Conservation (phyloP, 2,797 vertebrate species). For the Thalassophryne amazonica region DNA sequence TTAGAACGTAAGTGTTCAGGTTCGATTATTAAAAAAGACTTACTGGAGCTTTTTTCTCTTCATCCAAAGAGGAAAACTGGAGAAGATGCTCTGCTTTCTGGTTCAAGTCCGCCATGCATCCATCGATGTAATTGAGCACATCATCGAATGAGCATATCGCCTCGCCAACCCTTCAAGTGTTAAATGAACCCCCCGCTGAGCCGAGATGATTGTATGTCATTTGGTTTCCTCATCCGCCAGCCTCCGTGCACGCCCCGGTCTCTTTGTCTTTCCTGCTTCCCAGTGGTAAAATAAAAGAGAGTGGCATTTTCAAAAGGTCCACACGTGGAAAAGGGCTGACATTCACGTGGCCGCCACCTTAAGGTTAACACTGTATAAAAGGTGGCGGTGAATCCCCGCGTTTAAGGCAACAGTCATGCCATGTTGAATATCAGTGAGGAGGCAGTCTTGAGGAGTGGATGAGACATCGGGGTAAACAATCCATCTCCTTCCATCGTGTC, state of each 20-base stretch:
- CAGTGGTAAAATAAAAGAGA: slow-evolving; percentile 65
- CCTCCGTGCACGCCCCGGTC: slow-evolving; percentile 13
- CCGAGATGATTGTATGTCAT: slow-evolving; percentile 61
- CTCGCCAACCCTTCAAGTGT: slow-evolving; percentile 47
- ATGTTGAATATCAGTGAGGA: slow-evolving; percentile 44
- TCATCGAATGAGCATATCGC: slow-evolving; percentile 55
- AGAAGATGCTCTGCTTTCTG: background rate
- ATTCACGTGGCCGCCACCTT: slow-evolving; percentile 75
- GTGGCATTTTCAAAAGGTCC: slow-evolving; percentile 80
- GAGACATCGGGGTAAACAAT: slow-evolving; percentile 50
- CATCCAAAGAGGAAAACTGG: background rate
- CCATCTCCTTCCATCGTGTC: slow-evolving; percentile 14
- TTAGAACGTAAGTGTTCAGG: too few species aligned
- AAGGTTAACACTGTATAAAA: slow-evolving; percentile 74
- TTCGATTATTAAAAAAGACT: background rate
- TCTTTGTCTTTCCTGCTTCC: slow-evolving; percentile 58
- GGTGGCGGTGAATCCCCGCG: slow-evolving; percentile 55
- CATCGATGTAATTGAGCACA: slow-evolving; percentile 57
- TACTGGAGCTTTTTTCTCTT: background rate
- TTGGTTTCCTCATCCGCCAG: slow-evolving; percentile 47
- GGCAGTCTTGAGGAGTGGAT: slow-evolving; percentile 18
- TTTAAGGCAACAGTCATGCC: slow-evolving; percentile 56
- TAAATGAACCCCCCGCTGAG: slow-evolving; percentile 63
- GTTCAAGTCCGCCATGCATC: slow-evolving; percentile 47
- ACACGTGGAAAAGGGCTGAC: slow-evolving; percentile 69